Evolutionary conservation across 2,888 invertebrate species (phyloP).

Genomic region (Cataglyphis rosenhaueri): DNA sequence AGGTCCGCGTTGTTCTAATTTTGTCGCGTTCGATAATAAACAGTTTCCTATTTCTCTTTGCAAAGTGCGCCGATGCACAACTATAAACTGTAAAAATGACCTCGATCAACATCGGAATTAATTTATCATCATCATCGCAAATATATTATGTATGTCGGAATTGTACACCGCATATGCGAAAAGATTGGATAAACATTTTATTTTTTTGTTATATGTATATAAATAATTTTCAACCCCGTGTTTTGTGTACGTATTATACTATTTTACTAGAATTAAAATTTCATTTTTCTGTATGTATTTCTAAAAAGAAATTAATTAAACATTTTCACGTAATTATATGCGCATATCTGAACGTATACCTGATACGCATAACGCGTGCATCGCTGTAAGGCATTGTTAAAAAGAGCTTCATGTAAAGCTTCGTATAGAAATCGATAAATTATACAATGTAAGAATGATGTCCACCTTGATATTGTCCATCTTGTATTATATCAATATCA

Average conservation of each 20-base stretch:
- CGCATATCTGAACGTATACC: not conserved
- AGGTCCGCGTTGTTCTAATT: constrained; percentile 45
- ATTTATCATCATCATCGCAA: constrained; percentile 8
- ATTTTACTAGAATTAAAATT: not conserved
- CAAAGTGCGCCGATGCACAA: constrained; percentile 13
- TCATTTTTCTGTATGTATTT: not conserved
- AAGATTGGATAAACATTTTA: not conserved
- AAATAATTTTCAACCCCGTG: not conserved
- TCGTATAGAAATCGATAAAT: constrained; percentile 10
- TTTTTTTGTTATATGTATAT: not conserved
- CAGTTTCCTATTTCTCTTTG: constrained; percentile 2
- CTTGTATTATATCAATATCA: not conserved
- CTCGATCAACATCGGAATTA: constrained; percentile 26
- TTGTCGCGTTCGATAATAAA: constrained; percentile 32
- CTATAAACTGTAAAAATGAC: not conserved
- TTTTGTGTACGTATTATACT: not conserved
- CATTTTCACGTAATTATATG: not conserved
- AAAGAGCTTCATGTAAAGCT: not conserved
- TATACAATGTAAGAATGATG: not conserved
- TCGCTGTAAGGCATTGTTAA: not conserved
- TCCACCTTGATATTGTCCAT: not conserved
- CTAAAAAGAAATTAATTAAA: constrained; percentile 10
- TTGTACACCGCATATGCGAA: not conserved
- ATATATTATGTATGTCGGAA: not conserved
- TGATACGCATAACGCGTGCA: not conserved